Base-by-base conservation (phyloP, 1,140 invertebrate species). In the Gonioctena quinquepunctata region DNA sequence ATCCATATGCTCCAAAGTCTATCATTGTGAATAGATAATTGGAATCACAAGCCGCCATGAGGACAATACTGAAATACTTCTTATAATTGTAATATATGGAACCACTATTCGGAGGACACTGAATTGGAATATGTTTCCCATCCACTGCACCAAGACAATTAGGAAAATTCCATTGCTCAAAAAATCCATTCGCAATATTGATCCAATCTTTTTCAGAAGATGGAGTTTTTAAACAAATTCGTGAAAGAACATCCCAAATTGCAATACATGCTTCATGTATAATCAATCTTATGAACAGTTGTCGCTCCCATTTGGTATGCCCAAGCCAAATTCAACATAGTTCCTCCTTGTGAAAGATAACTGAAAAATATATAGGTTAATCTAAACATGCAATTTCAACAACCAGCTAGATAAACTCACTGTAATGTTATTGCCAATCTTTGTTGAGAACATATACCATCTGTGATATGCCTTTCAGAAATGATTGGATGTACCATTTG, bases 1-100 rank as follows among this genome's bases (percentile, higher is more conserved):
- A 69, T 19, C 80, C 82, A 69, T 76, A 75, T 19, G 77, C 71
- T 23, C 84, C 84, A 50, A 85, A 77, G 69, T 84, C 82, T 27
- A 84, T 70, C 21, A 76, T 69, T 6, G 74, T 76, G 69, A 86
- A 85, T 49, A 73, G 72, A 65, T 81, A 85, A 23, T 84, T 75
- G 2, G 77, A 80, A 76, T 85, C 83, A 22, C 52, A 79, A 77
- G 59, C n/a, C n/a, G 80, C 85, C 8, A 85, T 70, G 26, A 86
- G 72, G 4, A 86, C 82, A 42, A 85, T 78, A 52, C 81, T 83
- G 64, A 80, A 84, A 28, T 65, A 76, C 11, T 76, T 62, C 62
- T 85, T 86, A 57, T 86, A 84, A 68, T 86, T 86, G 21, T 63
- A 71, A 52, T 25, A 70, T 22, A 56, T 6, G n/a, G 68, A 71